phyloP scores from a whole-genome alignment of 1,140 invertebrate species.

The Onthophagus taurus region DNA sequence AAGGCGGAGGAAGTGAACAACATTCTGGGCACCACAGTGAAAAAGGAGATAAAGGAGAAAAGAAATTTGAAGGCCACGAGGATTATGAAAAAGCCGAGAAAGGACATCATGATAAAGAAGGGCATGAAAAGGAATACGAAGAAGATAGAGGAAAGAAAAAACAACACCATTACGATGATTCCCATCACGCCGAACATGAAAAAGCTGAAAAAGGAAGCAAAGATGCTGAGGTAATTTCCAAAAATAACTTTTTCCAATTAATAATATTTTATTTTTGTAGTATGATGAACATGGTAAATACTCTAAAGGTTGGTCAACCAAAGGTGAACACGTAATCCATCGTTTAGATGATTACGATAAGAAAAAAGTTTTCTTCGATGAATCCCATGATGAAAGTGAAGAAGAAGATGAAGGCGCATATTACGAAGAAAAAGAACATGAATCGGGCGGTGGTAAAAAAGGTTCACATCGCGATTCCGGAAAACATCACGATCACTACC shows the following conservation, averaged over 20 bases:
- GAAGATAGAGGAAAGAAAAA: slow-evolving; percentile 50
- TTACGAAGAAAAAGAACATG: slow-evolving; percentile 7
- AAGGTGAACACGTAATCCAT: slow-evolving; percentile 53
- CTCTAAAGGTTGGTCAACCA: slow-evolving; percentile 49
- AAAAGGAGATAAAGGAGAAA: slow-evolving; percentile 46
- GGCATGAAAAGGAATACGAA: slow-evolving; percentile 46
- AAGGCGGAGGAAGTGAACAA: slow-evolving; percentile 43
- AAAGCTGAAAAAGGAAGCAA: slow-evolving; percentile 49
- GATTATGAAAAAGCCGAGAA: slow-evolving; percentile 49
- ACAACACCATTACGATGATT: slow-evolving; percentile 50
- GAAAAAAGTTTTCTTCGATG: slow-evolving; percentile 8
- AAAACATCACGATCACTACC: slow-evolving; percentile 45
- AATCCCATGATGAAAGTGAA: slow-evolving; percentile 37
- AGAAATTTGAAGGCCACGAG: slow-evolving; percentile 49
- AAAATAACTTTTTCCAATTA: neutral
- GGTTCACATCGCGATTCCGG: slow-evolving; percentile 41
- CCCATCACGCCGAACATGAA: slow-evolving; percentile 49
- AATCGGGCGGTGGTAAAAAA: slow-evolving; percentile 30
- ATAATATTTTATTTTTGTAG: slow-evolving; percentile 28
- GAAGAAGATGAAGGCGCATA: slow-evolving; percentile 44
- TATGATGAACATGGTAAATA: slow-evolving; percentile 48
- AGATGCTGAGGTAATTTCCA: slow-evolving; percentile 29
- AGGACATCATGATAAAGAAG: slow-evolving; percentile 50
- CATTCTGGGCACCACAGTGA: slow-evolving; percentile 46
- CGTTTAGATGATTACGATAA: slow-evolving; percentile 50